Conservation (phyloP, 2,113 vertebrate genomes). For the Calonectris borealis region DNA sequence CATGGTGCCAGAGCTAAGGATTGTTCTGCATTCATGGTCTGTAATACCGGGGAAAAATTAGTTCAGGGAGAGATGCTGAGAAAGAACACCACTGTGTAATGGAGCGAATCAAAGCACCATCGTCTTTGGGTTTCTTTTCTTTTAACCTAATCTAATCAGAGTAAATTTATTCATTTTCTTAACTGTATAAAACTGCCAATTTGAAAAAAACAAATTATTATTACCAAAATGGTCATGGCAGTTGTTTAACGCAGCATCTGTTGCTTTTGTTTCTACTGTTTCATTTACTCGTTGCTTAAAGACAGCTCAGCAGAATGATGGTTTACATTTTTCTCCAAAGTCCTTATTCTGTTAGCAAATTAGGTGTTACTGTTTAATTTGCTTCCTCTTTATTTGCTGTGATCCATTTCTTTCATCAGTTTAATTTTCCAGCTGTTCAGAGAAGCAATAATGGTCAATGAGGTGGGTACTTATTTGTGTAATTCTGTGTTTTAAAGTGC, state of each 20-base stretch:
- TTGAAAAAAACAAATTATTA: background rate
- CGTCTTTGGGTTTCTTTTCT: background rate
- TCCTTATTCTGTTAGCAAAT: background rate
- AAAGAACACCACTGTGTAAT: background rate
- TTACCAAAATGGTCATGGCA: background rate
- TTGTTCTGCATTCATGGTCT: background rate
- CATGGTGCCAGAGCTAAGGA: background rate
- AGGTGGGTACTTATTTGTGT: background rate
- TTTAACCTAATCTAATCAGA: background rate
- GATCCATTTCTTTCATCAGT: background rate
- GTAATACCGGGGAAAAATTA: background rate
- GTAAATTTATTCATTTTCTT: background rate
- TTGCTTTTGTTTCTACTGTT: background rate
- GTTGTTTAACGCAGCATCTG: background rate
- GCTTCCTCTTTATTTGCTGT: background rate
- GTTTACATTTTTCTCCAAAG: background rate
- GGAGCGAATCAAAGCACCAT: background rate
- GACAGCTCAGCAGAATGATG: background rate
- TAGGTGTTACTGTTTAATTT: background rate
- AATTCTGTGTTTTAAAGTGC: background rate
- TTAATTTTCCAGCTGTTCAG: conserved; percentile 26
- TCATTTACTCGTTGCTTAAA: background rate
- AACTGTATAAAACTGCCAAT: background rate
- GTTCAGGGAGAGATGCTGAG: background rate
- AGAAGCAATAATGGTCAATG: background rate